Evolutionary conservation across 2,113 vertebrate genomes (phyloP).

Genomic region (Glaucidium brasilianum): DNA sequence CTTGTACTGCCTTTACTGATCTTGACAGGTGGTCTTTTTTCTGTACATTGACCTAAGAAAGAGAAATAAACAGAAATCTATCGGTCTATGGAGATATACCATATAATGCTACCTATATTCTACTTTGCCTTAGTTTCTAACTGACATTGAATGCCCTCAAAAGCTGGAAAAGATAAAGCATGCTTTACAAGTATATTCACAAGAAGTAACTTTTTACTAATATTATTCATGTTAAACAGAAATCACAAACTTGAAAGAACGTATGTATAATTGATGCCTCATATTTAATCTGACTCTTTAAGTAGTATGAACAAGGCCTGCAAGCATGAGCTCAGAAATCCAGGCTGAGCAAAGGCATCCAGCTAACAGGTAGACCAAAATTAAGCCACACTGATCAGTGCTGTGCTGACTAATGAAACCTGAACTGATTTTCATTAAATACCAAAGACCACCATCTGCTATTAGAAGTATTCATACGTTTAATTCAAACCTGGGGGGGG

Average conservation of each 20-base stretch:
- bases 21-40: slow-evolving; percentile 71
- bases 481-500: background rate
- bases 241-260: background rate
- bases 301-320: background rate
- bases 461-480: background rate
- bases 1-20: slow-evolving; percentile 74
- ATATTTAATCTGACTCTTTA: background rate
- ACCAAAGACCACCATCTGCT: background rate
- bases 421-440: background rate
- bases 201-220: background rate
- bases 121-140: background rate
- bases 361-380: background rate
- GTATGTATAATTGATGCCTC: background rate
- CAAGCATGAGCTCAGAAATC: background rate
- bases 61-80: background rate
- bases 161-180: background rate
- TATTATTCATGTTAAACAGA: background rate
- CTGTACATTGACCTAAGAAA: slow-evolving; percentile 72
- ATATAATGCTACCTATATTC: background rate
- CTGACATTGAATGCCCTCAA: background rate
- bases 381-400: background rate
- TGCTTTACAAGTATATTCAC: background rate
- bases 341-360: background rate
- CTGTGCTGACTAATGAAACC: background rate
- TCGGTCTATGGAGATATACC: background rate